A percentile compares a stretch with the other conserved stretches of the same genome.
Conservation (phyloP, 2,113 vertebrate species). For the Pao palembangensis region DNA sequence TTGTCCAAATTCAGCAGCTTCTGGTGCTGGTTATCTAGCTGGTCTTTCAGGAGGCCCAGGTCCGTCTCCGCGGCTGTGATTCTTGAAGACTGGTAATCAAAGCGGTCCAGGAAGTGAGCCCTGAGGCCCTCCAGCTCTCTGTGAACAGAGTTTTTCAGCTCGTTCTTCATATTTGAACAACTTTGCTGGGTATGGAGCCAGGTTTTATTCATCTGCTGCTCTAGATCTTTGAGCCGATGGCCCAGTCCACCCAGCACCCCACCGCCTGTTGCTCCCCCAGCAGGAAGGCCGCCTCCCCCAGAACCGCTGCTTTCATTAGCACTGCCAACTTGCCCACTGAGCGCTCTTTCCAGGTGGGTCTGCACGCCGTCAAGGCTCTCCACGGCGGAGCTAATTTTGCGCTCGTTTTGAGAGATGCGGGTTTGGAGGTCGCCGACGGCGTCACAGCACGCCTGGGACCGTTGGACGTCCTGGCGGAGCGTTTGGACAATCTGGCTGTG, state of each 20-base stretch:
- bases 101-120: conserved; percentile 61
- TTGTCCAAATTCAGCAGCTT: conserved; percentile 60
- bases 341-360: conserved; percentile 64
- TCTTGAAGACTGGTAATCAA: conserved; percentile 69
- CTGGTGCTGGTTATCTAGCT: conserved; percentile 50
- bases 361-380: conserved; percentile 70
- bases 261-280: background rate
- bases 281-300: no score
- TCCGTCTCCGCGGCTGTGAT: conserved; percentile 72
- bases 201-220: conserved; percentile 77
- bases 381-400: conserved; percentile 68
- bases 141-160: conserved; percentile 67
- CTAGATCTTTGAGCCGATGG: conserved; percentile 73
- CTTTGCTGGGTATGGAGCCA: conserved; percentile 64
- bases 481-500: conserved; percentile 71
- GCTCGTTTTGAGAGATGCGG: conserved; percentile 74
- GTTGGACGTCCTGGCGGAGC: conserved; percentile 64
- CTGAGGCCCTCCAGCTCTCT: conserved; percentile 63
- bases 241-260: conserved; percentile 45
- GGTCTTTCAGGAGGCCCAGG: conserved; percentile 64
- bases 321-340: conserved; percentile 10
- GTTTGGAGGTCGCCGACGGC: conserved; percentile 57
- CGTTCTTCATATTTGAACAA: conserved; percentile 62
- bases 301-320: background rate
- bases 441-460: conserved; percentile 69